A percentile compares a stretch with the other conserved stretches of the same genome.
Evolutionary conservation across 2,888 invertebrate species (phyloP).

Genomic region (Drosophila pseudotalamancana): DNA sequence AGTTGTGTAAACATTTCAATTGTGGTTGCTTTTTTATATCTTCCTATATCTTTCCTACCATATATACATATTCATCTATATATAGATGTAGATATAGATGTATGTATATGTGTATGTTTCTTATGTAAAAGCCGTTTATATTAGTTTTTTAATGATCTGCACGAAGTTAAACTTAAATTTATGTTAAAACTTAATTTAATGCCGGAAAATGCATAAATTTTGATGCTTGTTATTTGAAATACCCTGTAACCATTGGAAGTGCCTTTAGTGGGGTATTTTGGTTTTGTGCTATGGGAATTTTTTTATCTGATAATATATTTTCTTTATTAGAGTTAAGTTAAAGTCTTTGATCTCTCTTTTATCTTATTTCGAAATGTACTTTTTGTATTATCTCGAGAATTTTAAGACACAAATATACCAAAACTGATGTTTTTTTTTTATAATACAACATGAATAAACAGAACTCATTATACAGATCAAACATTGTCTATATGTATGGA

Average conservation of each 20-base stretch:
- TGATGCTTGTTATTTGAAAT: conserved; percentile 2
- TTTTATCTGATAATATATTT: too few relatives aligned
- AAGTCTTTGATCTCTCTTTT: too few relatives aligned
- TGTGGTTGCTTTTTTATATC: conserved; percentile 12
- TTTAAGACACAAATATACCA: too few relatives aligned
- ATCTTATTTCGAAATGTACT: too few relatives aligned
- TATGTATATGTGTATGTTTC: background rate
- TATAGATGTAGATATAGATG: background rate
- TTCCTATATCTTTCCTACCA: conserved; percentile 26
- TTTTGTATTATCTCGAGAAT: too few relatives aligned
- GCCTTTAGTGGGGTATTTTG: background rate
- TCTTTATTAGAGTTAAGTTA: too few relatives aligned
- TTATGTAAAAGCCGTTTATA: conserved; percentile 5
- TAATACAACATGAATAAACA: too few relatives aligned
- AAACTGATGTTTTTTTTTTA: too few relatives aligned
- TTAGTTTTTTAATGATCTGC: conserved; percentile 71
- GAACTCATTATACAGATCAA: too few relatives aligned
- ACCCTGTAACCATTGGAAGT: background rate
- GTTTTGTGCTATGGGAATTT: background rate
- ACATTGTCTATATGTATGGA: too few relatives aligned
- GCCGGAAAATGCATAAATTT: conserved; percentile 76
- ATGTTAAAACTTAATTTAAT: conserved; percentile 79
- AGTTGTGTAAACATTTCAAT: conserved; percentile 50
- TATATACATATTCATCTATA: background rate
- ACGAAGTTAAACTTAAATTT: conserved; percentile 79